Percentiles rank a stretch among this genome's conserved stretches.
Conservation (phyloP, 2,797 vertebrate species). For the Eurystomus glaucurus region DNA sequence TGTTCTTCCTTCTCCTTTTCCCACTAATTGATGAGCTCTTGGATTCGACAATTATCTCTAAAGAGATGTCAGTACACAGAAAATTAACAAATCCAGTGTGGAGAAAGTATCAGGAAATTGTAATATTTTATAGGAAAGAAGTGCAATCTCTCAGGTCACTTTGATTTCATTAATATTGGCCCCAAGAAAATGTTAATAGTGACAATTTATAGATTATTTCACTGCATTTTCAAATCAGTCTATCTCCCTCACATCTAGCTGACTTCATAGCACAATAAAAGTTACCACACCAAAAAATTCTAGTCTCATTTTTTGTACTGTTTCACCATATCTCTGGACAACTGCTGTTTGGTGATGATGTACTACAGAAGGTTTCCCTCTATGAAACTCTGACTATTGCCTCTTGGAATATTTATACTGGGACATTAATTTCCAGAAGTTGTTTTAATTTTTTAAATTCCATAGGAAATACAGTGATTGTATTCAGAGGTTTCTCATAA, state of each 20-base stretch:
- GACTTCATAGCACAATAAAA: background rate
- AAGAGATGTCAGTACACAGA: background rate
- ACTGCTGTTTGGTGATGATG: background rate
- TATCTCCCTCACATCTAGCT: background rate
- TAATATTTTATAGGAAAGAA: background rate
- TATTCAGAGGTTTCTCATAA: background rate
- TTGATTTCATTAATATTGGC: background rate
- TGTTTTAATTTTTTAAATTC: background rate
- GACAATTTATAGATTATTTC: background rate
- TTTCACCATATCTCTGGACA: background rate
- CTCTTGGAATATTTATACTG: background rate
- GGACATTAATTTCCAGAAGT: background rate
- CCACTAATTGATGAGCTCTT: background rate
- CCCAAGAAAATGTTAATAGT: background rate
- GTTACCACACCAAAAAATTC: background rate
- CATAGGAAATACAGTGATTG: background rate
- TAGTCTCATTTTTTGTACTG: background rate
- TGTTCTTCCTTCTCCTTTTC: background rate
- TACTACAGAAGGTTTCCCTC: background rate
- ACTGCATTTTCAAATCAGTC: background rate
- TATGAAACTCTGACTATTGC: background rate
- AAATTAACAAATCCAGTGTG: background rate
- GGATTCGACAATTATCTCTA: background rate
- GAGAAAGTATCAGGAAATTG: background rate
- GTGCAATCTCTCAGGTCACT: background rate